Evolutionary conservation across 2,113 vertebrate genomes (phyloP), one percentile per base, ranked within the genome.

Genomic region (Tupaia tana): DNA sequence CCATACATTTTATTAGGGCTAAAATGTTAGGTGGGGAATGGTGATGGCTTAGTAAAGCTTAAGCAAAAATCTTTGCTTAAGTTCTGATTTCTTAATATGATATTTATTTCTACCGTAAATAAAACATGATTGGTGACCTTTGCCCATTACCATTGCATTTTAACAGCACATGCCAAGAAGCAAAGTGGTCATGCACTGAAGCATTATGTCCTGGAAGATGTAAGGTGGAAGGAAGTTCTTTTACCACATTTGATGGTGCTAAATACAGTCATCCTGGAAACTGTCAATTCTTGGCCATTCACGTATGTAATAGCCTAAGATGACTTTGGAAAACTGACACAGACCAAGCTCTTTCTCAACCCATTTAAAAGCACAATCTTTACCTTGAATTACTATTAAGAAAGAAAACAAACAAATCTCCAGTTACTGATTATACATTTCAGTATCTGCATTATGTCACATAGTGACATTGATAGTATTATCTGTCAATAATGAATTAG

Each of bases 171-270:
- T 98, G 98, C 61, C 67, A 97, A 83, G 94, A 97, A 25, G 98
- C 97, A 12, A 97, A 95, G 78, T 98, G 98, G 98, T 92, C 80
- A 15, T 98, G 98, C 63, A 96, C 97, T 3, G 61, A 98, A 61
- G 59, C 88, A 0, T 71, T 63, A 3, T 98, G 97, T 85, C 96
- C 96, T 83, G 97, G 97, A 84, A 95, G 89, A 78, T 98, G 98
- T 93, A 98, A 97, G 85, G 95, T 98, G 54, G 97, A 98, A 96
- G 97, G 97, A 88, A 97, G 90, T 73, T 94, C 79, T 59, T 22
- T 97, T 85, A 97, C 97, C 27, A 98, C 97, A 24, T 98, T 97
- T 87, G 98, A 98, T 79, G 96, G 94, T 4, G 89, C 95, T 64
- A 90, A 80, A 87, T 98, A 97, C 69, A 94, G 67, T 29, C 85